Evolutionary conservation across 1,140 invertebrate genomes (phyloP), one percentile per base, ranked within the genome.

Genomic region (Leptestheria dahalacensis): DNA sequence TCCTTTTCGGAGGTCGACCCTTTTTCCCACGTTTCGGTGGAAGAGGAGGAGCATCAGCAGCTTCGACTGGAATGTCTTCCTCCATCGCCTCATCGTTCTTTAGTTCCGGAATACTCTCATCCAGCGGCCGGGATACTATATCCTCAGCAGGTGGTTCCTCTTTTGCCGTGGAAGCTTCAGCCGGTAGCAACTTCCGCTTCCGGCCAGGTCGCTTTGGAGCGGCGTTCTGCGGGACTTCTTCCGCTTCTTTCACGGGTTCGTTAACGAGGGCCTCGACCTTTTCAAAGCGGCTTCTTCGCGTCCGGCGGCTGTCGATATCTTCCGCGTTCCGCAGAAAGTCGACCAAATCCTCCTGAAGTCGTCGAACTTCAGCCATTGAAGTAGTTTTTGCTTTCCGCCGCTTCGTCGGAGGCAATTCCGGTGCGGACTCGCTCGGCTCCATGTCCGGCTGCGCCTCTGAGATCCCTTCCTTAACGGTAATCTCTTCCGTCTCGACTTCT

Each of bases 311-410:
- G 18, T 26, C 25, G 3, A 29, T 12, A 4, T 56, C 53, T n/a
- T 33, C 28, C 10, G 26, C 26, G 15, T 56, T 56, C 9, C 25
- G 33, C 33, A 41, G 25, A n/a, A 56, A 56, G 53, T 56, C 53
- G 23, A 56, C 53, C 3, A 56, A 11, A 15, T 56, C 53, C 1
- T 56, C 26, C 53, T 25, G 20, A 3, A 56, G 26, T 20, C 53
- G 23, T 29, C 26, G 15, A 24, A 29, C 53, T 15, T 25, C 33
- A 15, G 6, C 6, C 33, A 41, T 41, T 6, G 33, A 41, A 6
- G 15, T 41, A 41, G 33, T 41, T 9, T 41, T 41, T 18, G 53
- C 41, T 29, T 56, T 56, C 2, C 25, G 20, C 20, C 50, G 50
- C 50, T 52, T 52, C 11, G 20, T 2, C 11, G 33, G 33, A 6